phyloP scores from a whole-genome alignment of 2,113 vertebrate genomes.

The Isurus oxyrinchus region DNA sequence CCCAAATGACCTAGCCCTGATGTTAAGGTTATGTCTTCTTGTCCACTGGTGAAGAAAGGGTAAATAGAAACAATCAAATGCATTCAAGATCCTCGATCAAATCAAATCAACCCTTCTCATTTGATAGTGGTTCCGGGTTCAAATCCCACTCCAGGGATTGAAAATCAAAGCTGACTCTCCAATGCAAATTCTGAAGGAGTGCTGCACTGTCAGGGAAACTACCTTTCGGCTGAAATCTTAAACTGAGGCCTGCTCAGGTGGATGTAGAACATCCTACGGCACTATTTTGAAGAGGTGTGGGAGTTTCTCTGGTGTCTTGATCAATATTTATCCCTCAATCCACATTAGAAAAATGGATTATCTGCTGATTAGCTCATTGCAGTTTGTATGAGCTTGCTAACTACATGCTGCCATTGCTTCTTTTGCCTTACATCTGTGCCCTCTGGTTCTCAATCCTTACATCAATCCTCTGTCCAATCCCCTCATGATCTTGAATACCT shows the following conservation, averaged over 20 bases:
- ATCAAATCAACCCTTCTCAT: background rate
- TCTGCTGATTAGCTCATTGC: background rate
- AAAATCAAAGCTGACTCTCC: background rate
- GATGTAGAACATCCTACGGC: background rate
- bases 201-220: background rate
- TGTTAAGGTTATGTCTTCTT: background rate
- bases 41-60: background rate
- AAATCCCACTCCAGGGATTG: background rate
- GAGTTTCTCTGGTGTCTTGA: no score
- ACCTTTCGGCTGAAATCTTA: background rate
- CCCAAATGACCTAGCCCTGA: background rate
- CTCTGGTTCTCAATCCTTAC: no score
- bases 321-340: no score
- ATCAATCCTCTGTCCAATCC: no score
- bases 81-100: background rate
- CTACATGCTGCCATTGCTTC: background rate
- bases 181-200: background rate
- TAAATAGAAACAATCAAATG: background rate
- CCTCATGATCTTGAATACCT: no score
- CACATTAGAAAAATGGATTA: background rate
- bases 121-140: no score
- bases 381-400: background rate
- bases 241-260: background rate
- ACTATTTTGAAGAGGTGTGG: background rate
- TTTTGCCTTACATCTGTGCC: no score